Conservation (phyloP, 2,113 vertebrate genomes). For the Colinus virginianus region DNA sequence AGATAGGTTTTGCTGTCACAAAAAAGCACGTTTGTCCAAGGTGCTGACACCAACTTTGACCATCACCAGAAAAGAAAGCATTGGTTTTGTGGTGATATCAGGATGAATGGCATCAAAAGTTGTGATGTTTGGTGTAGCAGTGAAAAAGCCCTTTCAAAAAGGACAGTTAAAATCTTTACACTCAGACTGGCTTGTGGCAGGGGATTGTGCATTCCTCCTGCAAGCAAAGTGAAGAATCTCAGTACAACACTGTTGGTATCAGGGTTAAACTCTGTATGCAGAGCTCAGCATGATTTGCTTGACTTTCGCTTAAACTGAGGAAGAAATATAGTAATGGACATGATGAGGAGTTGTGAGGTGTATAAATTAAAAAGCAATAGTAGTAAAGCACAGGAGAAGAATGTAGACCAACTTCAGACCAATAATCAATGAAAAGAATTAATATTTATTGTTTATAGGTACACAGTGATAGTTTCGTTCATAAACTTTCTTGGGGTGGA, state of each 20-base stretch:
- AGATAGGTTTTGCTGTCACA: background rate
- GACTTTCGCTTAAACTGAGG: background rate
- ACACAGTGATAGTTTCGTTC: background rate
- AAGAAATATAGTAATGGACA: background rate
- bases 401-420: background rate
- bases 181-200: background rate
- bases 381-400: background rate
- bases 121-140: background rate
- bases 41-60: background rate
- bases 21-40: background rate
- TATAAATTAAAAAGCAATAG: background rate
- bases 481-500: background rate
- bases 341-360: background rate
- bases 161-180: fast-evolving
- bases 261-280: background rate
- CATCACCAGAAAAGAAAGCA: fast-evolving
- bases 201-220: background rate
- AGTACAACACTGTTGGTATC: background rate
- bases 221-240: background rate
- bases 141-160: background rate
- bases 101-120: background rate
- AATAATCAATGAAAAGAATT: background rate
- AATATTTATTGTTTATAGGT: background rate
- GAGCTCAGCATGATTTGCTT: background rate
- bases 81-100: background rate